Evolutionary conservation across 2,113 vertebrate species (phyloP).

Genomic region (Collichthys lucidus): DNA sequence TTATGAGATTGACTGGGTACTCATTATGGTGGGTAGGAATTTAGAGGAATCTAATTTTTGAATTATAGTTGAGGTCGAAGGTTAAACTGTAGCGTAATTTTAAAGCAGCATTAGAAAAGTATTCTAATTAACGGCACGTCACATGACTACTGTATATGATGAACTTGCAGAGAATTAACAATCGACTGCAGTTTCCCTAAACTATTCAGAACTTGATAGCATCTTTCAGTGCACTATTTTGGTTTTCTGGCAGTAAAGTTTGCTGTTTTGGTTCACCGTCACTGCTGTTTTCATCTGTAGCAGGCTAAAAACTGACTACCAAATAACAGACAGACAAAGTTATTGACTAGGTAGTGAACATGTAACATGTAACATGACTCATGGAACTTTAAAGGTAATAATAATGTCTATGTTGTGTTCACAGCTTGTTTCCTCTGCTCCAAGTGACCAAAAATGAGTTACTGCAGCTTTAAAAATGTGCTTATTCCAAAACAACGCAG

Average conservation of each 20-base stretch:
- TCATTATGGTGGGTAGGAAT: slow-evolving; percentile 51
- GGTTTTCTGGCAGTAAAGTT: no score
- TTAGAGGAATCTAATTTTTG: slow-evolving; percentile 13
- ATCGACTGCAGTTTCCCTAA: neutral
- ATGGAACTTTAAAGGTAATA: neutral
- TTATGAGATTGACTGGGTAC: slow-evolving; percentile 24
- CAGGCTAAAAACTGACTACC: no score
- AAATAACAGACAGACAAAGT: neutral
- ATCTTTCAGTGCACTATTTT: neutral
- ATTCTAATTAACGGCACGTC: neutral
- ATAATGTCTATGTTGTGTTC: neutral
- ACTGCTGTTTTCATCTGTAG: neutral
- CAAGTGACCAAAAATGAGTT: neutral
- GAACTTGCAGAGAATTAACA: neutral
- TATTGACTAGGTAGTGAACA: neutral
- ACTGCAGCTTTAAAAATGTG: slow-evolving; percentile 21
- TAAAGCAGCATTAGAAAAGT: neutral
- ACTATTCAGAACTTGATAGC: neutral
- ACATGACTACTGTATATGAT: neutral
- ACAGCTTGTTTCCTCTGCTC: neutral
- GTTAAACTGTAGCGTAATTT: neutral
- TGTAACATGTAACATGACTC: neutral
- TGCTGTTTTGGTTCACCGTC: neutral
- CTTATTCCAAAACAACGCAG: neutral
- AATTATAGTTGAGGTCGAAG: slow-evolving; percentile 23